Conservation (phyloP, 2,888 invertebrate genomes). For the Diarsia rubi region DNA sequence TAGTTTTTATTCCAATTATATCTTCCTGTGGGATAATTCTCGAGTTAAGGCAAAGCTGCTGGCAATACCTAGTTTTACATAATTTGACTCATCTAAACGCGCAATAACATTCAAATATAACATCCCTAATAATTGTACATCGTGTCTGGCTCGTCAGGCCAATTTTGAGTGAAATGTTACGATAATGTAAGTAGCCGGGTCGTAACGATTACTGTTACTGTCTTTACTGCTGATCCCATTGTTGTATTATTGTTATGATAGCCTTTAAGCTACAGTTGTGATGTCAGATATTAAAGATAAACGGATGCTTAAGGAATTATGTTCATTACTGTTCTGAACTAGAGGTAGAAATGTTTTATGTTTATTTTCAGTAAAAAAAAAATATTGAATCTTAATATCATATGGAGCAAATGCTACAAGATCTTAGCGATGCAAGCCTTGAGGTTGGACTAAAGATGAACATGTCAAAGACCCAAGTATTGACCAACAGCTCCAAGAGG, state of each 20-base stretch:
- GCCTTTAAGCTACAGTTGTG: conserved; percentile 70
- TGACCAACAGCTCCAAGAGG: too few species aligned
- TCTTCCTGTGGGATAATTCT: too few species aligned
- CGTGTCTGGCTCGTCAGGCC: conserved; percentile 42
- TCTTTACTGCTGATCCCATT: conserved; percentile 67
- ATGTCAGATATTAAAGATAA: conserved; percentile 47
- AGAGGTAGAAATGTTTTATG: background rate
- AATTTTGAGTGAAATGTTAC: conserved; percentile 77
- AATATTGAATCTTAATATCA: too few species aligned
- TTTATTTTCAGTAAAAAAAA: background rate
- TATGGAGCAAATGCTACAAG: too few species aligned
- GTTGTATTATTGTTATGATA: conserved; percentile 77
- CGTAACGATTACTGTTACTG: conserved; percentile 70
- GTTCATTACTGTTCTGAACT: background rate
- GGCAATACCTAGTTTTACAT: too few species aligned
- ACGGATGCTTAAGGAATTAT: conserved; percentile 28
- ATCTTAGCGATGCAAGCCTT: too few species aligned
- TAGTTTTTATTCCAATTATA: too few species aligned
- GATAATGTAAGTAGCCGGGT: conserved; percentile 70
- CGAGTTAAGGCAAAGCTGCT: too few species aligned
- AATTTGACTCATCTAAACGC: conserved; percentile 12
- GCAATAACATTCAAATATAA: conserved; percentile 48
- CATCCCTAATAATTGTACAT: conserved; percentile 35
- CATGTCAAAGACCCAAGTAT: too few species aligned
- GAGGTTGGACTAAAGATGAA: too few species aligned